These are phyloP conservation scores for Paratrypauchen microcephalus DNA, from an alignment of 2,797 vertebrate species.

Conservation along the genomic window DNA sequence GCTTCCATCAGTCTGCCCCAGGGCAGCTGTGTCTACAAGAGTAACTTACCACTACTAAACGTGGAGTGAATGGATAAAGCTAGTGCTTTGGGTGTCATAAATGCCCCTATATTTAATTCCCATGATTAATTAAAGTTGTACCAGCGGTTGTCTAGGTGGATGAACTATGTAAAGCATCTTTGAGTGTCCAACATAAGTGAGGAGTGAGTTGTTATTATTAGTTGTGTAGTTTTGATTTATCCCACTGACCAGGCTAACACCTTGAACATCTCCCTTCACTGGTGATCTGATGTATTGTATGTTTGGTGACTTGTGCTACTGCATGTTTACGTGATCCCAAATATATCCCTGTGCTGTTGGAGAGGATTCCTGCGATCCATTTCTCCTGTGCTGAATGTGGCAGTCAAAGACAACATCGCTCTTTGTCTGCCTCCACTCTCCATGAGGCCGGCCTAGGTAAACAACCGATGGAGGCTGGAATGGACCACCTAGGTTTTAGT, in stretches of 20 bases:
- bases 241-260: background rate
- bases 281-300: too few species aligned
- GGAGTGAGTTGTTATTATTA: background rate
- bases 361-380: constrained; percentile 15
- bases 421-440: constrained; percentile 69
- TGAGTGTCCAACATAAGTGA: background rate
- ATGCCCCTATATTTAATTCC: too few species aligned
- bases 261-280: background rate
- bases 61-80: too few species aligned
- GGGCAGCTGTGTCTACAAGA: too few species aligned
- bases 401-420: constrained; percentile 67
- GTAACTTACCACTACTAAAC: too few species aligned
- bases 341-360: background rate
- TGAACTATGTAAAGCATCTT: too few species aligned
- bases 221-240: background rate
- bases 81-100: too few species aligned
- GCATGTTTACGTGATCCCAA: background rate
- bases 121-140: too few species aligned
- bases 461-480: constrained; percentile 76
- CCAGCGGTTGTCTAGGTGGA: too few species aligned
- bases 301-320: background rate
- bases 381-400: constrained; percentile 37
- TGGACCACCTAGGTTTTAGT: constrained; percentile 82
- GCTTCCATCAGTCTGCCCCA: too few species aligned
- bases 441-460: constrained; percentile 67